phyloP scores from a whole-genome alignment of 2,113 vertebrate genomes.

The Felis catus region F.catus_Fca126_mat1.0 CM031412.1:96142501-96143000 shows the following conservation, averaged over 20 bases:
- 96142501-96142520: background rate
- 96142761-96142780: background rate
- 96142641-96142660: background rate
- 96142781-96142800: background rate
- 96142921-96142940: background rate
- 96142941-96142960: background rate
- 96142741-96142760: background rate
- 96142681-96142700: background rate
- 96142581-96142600: background rate
- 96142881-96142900: background rate
- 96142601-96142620: background rate
- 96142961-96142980: background rate
- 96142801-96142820: background rate
- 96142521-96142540: background rate
- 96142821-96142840: background rate
- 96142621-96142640: background rate
- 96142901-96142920: background rate
- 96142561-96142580: background rate
- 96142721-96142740: background rate
- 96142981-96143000: rapidly evolving
- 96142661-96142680: background rate
- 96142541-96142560: background rate
- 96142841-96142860: background rate
- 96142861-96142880: background rate
- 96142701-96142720: background rate